These are phyloP conservation scores for Micoletzkya japonica DNA, from an alignment of 2,888 invertebrate genomes.

Conservation along the genomic window DNA sequence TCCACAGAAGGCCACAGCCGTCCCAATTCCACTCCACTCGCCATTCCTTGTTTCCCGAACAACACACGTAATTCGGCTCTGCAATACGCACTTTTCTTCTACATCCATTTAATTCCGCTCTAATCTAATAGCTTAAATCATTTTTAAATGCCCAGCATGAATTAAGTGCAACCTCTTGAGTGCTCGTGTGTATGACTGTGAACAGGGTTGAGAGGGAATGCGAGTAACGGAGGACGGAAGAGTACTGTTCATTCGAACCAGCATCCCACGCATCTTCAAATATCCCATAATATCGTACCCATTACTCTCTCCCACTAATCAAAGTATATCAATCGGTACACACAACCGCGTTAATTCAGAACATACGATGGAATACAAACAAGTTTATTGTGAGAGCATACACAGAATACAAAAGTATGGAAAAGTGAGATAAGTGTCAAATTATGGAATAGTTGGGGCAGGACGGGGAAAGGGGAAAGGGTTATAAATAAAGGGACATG, in stretches of 20 bases:
- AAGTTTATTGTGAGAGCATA: slow-evolving; percentile 26
- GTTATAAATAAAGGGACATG: neutral
- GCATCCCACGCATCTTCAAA: neutral
- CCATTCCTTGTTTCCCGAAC: slow-evolving; percentile 54
- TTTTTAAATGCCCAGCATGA: no score
- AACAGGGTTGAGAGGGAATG: no score
- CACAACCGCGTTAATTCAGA: neutral
- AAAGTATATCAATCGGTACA: neutral
- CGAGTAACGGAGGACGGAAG: no score
- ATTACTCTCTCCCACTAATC: neutral
- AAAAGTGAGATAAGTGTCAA: slow-evolving; percentile 6
- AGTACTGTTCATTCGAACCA: no score
- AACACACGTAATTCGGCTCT: slow-evolving; percentile 23
- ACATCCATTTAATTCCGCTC: no score
- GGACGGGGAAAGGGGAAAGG: neutral
- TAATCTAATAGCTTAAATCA: no score
- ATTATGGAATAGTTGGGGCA: no score
- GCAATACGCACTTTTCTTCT: no score
- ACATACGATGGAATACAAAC: neutral
- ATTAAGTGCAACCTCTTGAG: no score
- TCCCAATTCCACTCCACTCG: slow-evolving; percentile 49
- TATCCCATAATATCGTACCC: neutral
- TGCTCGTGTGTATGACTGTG: no score
- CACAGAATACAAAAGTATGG: neutral
- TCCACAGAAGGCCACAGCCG: slow-evolving; percentile 56